phyloP scores from a whole-genome alignment of 2,113 vertebrate species.

The Apodemus speciosus region DNA sequence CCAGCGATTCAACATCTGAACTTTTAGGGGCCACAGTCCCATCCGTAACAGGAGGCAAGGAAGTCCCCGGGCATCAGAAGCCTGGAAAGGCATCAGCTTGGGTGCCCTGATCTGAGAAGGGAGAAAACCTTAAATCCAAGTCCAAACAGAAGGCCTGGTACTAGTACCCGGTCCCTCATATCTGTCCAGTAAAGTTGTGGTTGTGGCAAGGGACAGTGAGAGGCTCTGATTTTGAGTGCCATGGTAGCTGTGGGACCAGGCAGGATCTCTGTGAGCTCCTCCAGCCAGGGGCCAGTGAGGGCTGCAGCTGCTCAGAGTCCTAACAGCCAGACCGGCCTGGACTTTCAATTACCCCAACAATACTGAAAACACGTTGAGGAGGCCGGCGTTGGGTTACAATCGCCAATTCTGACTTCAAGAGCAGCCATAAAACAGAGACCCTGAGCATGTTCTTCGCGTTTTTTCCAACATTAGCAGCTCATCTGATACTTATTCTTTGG shows the following conservation, averaged over 20 bases:
- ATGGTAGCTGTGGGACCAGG: neutral
- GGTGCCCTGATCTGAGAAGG: rapidly evolving
- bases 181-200: rapidly evolving
- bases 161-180: rapidly evolving
- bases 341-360: constrained; percentile 84
- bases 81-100: rapidly evolving
- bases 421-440: constrained; percentile 84
- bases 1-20: no score
- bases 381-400: constrained; percentile 83
- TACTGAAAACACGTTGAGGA: constrained; percentile 74
- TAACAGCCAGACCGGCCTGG: constrained; percentile 79
- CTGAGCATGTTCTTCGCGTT: constrained; percentile 84
- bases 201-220: rapidly evolving
- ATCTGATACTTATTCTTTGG: constrained; percentile 85
- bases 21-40: neutral
- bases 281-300: neutral
- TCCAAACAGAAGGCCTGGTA: rapidly evolving
- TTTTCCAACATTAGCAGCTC: constrained; percentile 87
- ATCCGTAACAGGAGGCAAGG: rapidly evolving
- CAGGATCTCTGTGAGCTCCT: neutral
- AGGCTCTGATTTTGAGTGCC: rapidly evolving
- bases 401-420: constrained; percentile 85
- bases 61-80: rapidly evolving
- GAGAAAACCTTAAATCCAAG: neutral
- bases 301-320: constrained; percentile 54